Evolutionary conservation across 2,113 vertebrate species (phyloP).

Genomic region (Gyps fulvus): DNA sequence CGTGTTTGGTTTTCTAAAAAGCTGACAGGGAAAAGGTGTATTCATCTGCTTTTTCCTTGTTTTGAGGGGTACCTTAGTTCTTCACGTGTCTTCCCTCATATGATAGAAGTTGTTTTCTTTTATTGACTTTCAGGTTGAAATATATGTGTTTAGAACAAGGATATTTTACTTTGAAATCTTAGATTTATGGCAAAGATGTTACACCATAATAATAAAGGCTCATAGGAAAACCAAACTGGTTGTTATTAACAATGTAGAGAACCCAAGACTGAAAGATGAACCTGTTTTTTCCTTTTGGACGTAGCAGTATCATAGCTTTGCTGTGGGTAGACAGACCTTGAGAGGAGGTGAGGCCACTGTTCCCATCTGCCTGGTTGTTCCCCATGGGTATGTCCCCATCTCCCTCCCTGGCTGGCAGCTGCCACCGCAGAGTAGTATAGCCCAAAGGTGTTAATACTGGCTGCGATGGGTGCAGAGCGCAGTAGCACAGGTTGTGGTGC

Average conservation of each 20-base stretch:
- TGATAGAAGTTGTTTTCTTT: not conserved
- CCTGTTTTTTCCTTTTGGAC: not conserved
- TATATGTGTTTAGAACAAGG: not conserved
- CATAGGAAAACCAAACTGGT: not conserved
- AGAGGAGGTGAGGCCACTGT: not conserved
- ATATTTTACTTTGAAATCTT: not conserved
- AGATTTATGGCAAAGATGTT: not conserved
- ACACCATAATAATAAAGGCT: not conserved
- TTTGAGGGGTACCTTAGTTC: not conserved
- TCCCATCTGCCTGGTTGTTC: not conserved
- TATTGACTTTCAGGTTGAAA: not conserved
- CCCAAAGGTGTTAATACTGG: not conserved
- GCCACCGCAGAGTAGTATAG: not conserved
- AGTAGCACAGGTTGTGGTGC: not conserved
- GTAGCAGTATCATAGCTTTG: not conserved
- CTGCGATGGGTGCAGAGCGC: not conserved
- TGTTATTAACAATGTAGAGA: not conserved
- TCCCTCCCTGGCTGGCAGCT: not conserved
- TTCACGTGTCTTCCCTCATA: not conserved
- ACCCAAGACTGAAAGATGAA: not conserved
- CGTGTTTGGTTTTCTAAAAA: not conserved
- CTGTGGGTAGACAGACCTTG: not conserved
- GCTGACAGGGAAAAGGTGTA: not conserved
- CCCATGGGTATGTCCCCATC: accelerated
- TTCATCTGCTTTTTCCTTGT: not conserved